A percentile compares a stretch with the other conserved stretches of the same genome.
Evolutionary conservation across 2,113 vertebrate species (phyloP).

Genomic region (Pteropus alecto): DNA sequence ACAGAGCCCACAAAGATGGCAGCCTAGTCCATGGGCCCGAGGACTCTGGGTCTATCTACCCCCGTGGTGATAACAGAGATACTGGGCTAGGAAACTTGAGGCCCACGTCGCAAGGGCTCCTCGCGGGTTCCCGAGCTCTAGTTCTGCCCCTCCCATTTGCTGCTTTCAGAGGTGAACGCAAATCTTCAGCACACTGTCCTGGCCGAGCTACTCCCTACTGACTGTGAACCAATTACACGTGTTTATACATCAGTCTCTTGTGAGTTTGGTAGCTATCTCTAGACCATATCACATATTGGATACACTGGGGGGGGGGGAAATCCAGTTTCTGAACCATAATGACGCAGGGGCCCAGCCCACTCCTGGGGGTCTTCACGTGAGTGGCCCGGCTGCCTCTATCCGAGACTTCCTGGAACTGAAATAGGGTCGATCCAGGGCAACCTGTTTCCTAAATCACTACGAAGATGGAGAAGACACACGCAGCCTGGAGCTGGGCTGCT

Average conservation of each 20-base stretch:
- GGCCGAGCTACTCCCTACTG: not conserved
- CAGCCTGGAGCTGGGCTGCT: not conserved
- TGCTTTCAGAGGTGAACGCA: not conserved
- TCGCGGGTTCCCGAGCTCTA: not conserved
- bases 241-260: not conserved
- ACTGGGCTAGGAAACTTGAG: not conserved
- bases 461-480: not conserved
- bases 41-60: not conserved
- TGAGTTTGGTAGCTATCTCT: not conserved
- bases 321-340: too few species aligned
- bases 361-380: not conserved
- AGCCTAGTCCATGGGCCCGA: not conserved
- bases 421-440: not conserved
- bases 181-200: not conserved
- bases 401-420: not conserved
- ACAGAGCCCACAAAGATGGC: not conserved
- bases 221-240: too few species aligned
- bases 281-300: not conserved
- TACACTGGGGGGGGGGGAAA: rapidly evolving
- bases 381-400: not conserved
- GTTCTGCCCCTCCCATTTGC: not conserved
- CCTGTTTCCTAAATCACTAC: not conserved
- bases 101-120: not conserved
- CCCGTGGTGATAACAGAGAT: not conserved
- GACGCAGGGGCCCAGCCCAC: not conserved